Evolutionary conservation across 2,797 vertebrate species (phyloP), one percentile per base, ranked within the genome.

Genomic region (Pangasius macronema): DNA sequence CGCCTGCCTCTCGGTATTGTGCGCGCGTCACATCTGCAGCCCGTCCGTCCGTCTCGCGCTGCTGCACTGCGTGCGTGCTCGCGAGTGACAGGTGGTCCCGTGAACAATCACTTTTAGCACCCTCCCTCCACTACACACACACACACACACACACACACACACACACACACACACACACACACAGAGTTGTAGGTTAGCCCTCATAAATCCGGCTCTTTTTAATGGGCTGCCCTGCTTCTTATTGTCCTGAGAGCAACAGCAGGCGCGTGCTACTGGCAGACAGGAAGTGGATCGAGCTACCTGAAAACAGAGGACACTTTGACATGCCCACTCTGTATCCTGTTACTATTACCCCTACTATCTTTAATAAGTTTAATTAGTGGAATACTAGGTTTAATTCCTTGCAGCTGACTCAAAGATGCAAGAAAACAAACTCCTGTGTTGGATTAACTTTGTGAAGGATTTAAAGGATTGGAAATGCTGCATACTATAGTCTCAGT

Each of bases 61-160:
- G 75, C 88, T 57, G 30, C 82, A 53, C 75, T 61, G 77, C 79
- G 55, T 36, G 53, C 83, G 30, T 82, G 82, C 91, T 89, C 70
- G 86, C 76, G 88, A 84, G 93, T 94, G 94, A 95, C 95, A 95
- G 95, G 94, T 96, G 94, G 93, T 93, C 90, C 51, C 49, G 83
- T 24, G 79, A 88, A 88, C 85, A 90, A 86, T 86, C 70, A 84
- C 88, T 86, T 84, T 82, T 59, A 80, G 70, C 36, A 77, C 83
- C 61, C 86, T 61, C 77, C 68, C n/a, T n/a, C 22, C 24, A 61
- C 33, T 42, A 0, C n/a, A n/a, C n/a, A n/a, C n/a, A n/a, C n/a
- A n/a, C n/a, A n/a, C 36, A 27, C 20, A 1, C 51, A 20, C 27
- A 49, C 81, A 20, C 61, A 42, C 55, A 33, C 55, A 39, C 79